These are phyloP conservation scores for Lanistes nyassanus DNA, from an alignment of 1,140 invertebrate species.

Conservation along the genomic window DNA sequence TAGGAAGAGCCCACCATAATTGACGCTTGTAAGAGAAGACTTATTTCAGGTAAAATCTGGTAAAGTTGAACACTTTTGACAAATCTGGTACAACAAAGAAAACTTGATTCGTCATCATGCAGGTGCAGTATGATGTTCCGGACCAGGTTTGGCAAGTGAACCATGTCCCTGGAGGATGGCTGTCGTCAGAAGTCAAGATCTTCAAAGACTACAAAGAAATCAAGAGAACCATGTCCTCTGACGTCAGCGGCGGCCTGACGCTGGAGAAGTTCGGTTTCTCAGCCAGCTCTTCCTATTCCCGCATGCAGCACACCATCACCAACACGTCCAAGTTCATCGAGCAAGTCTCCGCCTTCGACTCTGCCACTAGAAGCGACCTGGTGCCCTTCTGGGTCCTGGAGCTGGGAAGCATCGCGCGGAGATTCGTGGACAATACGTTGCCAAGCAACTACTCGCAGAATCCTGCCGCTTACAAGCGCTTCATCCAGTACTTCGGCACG, in stretches of 20 bases:
- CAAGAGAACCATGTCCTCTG: background rate
- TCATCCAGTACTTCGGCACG: constrained; percentile 33
- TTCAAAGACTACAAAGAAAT: constrained; percentile 25
- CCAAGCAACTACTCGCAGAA: constrained; percentile 7
- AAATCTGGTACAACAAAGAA: background rate
- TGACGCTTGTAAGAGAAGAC: too few species aligned
- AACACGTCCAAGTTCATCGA: constrained; percentile 17
- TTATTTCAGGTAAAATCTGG: too few species aligned
- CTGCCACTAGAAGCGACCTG: constrained; percentile 10
- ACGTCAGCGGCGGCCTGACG: background rate
- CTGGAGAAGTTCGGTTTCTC: constrained; percentile 32
- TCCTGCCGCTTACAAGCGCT: constrained; percentile 19
- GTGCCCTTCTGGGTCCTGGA: constrained; percentile 15
- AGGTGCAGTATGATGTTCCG: constrained; percentile 19
- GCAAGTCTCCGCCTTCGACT: constrained; percentile 18
- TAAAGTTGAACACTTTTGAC: background rate
- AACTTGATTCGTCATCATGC: background rate
- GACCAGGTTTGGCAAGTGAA: constrained; percentile 26
- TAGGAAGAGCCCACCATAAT: background rate
- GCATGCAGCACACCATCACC: constrained; percentile 24
- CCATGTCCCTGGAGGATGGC: constrained; percentile 27
- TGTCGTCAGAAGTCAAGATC: constrained; percentile 11
- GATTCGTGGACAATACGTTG: background rate
- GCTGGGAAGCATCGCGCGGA: background rate
- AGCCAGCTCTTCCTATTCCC: constrained; percentile 23